Percentiles rank a stretch among this genome's conserved stretches.
These are phyloP conservation scores for Chrysotoxum bicinctum DNA, from an alignment of 2,888 invertebrate species.

Conservation along the genomic window DNA sequence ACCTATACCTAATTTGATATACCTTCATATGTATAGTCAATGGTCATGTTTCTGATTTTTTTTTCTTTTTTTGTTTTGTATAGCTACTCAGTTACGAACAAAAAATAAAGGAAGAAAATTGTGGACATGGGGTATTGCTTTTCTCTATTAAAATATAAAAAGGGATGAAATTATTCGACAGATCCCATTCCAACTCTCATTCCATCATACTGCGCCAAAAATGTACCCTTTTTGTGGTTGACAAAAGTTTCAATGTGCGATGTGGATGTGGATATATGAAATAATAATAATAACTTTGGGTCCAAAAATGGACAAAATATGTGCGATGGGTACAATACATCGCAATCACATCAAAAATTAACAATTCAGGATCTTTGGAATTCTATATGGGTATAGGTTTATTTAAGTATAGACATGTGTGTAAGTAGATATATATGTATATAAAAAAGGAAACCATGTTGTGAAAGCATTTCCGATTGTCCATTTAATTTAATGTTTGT, in stretches of 20 bases:
- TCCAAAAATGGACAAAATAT: slow-evolving; percentile 57
- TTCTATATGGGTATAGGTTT: not conserved
- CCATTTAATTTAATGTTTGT: slow-evolving; percentile 7
- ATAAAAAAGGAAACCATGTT: slow-evolving; percentile 9
- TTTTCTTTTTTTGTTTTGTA: slow-evolving; percentile 22
- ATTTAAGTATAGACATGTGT: not conserved
- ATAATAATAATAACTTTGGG: slow-evolving; percentile 68
- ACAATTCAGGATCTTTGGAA: slow-evolving; percentile 60
- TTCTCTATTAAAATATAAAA: slow-evolving; percentile 39
- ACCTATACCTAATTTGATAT: not conserved
- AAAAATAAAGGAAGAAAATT: not conserved
- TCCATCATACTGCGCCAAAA: slow-evolving; percentile 17
- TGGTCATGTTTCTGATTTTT: slow-evolving; percentile 45
- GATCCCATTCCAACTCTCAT: slow-evolving; percentile 26
- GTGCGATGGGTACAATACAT: slow-evolving; percentile 53
- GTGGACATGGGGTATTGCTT: slow-evolving; percentile 32
- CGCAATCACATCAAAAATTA: slow-evolving; percentile 70
- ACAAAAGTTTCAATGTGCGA: slow-evolving; percentile 62
- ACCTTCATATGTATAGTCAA: not conserved
- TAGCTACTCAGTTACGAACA: not conserved
- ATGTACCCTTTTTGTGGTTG: slow-evolving; percentile 69
- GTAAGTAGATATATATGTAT: not conserved
- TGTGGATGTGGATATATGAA: slow-evolving; percentile 52
- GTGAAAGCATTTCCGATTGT: slow-evolving; percentile 24
- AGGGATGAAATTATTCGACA: slow-evolving; percentile 63